Percentiles rank a stretch among this genome's conserved stretches.
Evolutionary conservation across 2,888 invertebrate genomes (phyloP).

Genomic region (Poecilus cupreus): DNA sequence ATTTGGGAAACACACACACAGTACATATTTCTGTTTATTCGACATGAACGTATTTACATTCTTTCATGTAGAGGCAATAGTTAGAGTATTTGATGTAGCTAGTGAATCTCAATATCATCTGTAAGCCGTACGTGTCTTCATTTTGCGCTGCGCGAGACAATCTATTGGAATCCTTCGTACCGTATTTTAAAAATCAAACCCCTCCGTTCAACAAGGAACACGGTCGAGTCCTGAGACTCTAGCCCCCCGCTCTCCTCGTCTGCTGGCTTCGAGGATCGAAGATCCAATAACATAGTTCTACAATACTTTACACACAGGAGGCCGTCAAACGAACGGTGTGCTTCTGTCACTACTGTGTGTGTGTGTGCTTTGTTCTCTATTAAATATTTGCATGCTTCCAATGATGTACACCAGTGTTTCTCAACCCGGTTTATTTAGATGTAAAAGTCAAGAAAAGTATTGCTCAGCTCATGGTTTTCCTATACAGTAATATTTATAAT

Average conservation of each 20-base stretch:
- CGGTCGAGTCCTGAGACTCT: too few species aligned
- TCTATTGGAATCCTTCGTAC: constrained; percentile 1
- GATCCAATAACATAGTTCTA: constrained; percentile 14
- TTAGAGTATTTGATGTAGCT: too few species aligned
- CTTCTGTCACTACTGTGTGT: too few species aligned
- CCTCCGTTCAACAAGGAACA: too few species aligned
- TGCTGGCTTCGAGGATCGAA: background rate
- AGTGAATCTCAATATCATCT: background rate
- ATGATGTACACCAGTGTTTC: background rate
- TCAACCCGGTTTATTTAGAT: too few species aligned
- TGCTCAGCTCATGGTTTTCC: too few species aligned
- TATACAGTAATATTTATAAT: too few species aligned
- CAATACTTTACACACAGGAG: background rate
- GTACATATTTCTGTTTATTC: too few species aligned
- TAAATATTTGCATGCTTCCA: constrained; percentile 4
- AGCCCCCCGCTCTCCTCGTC: background rate
- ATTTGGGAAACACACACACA: too few species aligned
- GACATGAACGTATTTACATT: too few species aligned
- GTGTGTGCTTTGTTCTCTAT: constrained; percentile 5
- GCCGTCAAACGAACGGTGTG: background rate
- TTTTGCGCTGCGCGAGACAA: background rate
- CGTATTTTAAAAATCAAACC: background rate
- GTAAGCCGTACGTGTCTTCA: background rate
- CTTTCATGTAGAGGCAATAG: too few species aligned
- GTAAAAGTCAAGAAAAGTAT: too few species aligned